A percentile compares a stretch with the other conserved stretches of the same genome.
phyloP scores from a whole-genome alignment of 30 jellyfish, hydroid and myxozoan genomes.

The Chironex yamaguchii region DNA sequence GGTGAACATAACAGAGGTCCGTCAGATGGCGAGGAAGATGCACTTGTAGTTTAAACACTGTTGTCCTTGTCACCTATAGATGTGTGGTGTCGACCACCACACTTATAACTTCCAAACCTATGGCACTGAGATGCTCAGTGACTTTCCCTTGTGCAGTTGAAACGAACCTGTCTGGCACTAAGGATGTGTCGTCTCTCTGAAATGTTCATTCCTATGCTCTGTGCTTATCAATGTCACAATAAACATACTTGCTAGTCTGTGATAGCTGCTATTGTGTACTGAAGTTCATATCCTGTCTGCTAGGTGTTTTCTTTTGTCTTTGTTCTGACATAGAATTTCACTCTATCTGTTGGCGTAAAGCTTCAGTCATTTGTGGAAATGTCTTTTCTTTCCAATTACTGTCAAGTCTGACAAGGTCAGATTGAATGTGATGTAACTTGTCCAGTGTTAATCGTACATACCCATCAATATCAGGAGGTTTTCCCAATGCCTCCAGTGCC shows the following conservation, averaged over 20 bases:
- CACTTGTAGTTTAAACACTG: conserved; percentile 3
- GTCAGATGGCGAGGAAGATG: too few relatives aligned
- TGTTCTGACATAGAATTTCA: conserved; percentile 39
- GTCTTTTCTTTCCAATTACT: conserved; percentile 57
- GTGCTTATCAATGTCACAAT: conserved; percentile 50
- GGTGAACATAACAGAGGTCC: conserved; percentile 38
- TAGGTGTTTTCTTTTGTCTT: not conserved
- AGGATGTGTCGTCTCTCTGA: conserved; percentile 42
- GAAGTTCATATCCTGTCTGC: conserved; percentile 23
- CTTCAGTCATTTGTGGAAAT: conserved; percentile 49
- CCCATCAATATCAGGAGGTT: conserved; percentile 35
- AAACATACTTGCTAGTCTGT: conserved; percentile 33
- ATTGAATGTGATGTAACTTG: conserved; percentile 43
- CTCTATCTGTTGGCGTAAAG: conserved; percentile 40
- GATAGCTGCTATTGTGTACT: conserved; percentile 15
- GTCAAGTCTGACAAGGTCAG: conserved; percentile 60
- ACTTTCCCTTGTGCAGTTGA: conserved; percentile 61
- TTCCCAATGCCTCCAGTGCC: conserved; percentile 62
- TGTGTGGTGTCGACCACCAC: conserved; percentile 72
- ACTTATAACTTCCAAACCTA: conserved; percentile 52
- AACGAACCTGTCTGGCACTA: conserved; percentile 43
- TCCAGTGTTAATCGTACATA: conserved; percentile 60
- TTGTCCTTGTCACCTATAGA: conserved; percentile 64
- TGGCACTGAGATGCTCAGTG: conserved; percentile 70
- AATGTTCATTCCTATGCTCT: conserved; percentile 15